Evolutionary conservation across 1,140 invertebrate genomes (phyloP), one percentile per base, ranked within the genome.

Genomic region (Aphis craccivora): DNA sequence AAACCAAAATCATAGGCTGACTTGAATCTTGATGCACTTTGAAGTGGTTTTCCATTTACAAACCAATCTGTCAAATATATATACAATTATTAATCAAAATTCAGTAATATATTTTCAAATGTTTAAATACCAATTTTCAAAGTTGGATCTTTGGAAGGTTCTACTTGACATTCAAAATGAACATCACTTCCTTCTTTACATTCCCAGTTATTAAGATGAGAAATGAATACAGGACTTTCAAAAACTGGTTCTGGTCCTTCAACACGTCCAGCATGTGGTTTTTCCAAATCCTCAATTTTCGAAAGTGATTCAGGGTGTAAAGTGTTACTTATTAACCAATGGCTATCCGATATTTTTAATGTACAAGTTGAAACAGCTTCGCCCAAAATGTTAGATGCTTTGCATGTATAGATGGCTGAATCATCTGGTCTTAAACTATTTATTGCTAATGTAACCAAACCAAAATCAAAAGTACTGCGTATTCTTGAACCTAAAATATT

Each of bases 121-220:
- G 86, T 81, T 40, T 93, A 94, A 95, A 94, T 94, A 96, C 95
- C 95, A 94, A 99, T 98, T 94, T 97, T 97, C 96, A 99, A 97
- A 23, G 98, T 99, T 5, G 98, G 98, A 96, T 99, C 99, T 95
- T 98, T 98, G 23, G 98, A 97, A 67, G 99, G 99, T 95, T 99
- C 97, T 11, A 99, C 98, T 94, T 97, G 97, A 95, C 98, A 99
- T 95, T 99, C 98, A 95, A 99, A 99, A 95, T 98, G 98, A 94
- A 97, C 98, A 94, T 97, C 97, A 94, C 99, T 98, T 90, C 97
- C 97, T 96, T 99, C 99, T 93, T 97, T 97, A 94, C 97, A 98
- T 94, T 98, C 97, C 23, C 99, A 97, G 95, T 99, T 98, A 95
- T 99, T 99, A 89, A 99, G 95, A 95, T 99, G 98, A 83, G 97